These are phyloP conservation scores for Lasioglossum baleicum DNA, from an alignment of 1,140 invertebrate species.

Conservation along the genomic window DNA sequence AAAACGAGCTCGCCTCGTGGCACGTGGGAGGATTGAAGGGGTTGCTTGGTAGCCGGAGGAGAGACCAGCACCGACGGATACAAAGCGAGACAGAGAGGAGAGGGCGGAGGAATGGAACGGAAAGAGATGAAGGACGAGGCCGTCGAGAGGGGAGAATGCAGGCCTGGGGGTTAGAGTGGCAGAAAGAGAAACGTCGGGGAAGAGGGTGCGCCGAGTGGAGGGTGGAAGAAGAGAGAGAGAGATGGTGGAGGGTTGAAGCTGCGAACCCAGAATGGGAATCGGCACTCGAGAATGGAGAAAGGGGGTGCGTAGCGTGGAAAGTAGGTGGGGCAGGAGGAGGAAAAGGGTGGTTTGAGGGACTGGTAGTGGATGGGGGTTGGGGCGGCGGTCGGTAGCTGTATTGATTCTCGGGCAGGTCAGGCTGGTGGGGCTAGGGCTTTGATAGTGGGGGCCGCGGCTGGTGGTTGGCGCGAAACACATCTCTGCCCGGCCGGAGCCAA, in stretches of 20 bases:
- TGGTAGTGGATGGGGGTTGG: constrained; percentile 62
- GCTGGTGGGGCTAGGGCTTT: constrained; percentile 45
- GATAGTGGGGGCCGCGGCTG: constrained; percentile 30
- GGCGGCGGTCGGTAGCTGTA: constrained; percentile 76
- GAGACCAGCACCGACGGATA: no score
- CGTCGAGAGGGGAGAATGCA: constrained; percentile 31
- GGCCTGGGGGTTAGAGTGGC: constrained; percentile 49
- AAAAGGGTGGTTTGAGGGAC: constrained; percentile 22
- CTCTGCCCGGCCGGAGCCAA: constrained; percentile 63
- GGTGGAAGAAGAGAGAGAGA: background rate
- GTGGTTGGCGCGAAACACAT: constrained; percentile 70
- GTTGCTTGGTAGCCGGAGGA: background rate
- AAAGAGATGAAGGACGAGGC: background rate
- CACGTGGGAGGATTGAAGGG: constrained; percentile 36
- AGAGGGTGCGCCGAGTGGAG: constrained; percentile 3
- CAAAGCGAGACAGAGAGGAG: constrained; percentile 6
- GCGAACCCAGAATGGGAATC: constrained; percentile 67
- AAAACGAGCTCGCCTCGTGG: constrained; percentile 42
- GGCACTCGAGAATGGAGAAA: constrained; percentile 63
- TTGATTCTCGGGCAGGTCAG: constrained; percentile 75
- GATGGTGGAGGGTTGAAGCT: constrained; percentile 29
- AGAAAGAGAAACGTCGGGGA: constrained; percentile 42
- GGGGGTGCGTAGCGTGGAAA: constrained; percentile 64
- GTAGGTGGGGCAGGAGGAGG: constrained; percentile 44
- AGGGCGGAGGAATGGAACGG: background rate